These are phyloP conservation scores for Coturnix japonica DNA, from an alignment of 2,113 vertebrate genomes.

Conservation along the genomic window DNA sequence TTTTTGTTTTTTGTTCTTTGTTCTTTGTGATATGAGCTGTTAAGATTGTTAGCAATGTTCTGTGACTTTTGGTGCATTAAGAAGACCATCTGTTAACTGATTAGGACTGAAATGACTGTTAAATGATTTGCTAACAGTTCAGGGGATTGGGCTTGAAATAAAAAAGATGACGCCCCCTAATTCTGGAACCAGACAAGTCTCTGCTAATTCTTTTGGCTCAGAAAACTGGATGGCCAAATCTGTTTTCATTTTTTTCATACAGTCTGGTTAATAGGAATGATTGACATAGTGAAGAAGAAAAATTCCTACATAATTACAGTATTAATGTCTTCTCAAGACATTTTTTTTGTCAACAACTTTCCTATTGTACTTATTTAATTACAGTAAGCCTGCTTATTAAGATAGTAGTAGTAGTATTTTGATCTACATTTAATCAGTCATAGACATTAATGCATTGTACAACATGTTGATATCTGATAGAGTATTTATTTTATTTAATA, in stretches of 20 bases:
- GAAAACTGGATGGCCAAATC: not conserved
- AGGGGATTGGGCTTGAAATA: not conserved
- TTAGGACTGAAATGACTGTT: not conserved
- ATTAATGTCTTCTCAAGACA: not conserved
- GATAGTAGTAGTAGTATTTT: not conserved
- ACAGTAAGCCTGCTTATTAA: not conserved
- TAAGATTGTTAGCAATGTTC: not conserved
- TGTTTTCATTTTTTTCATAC: not conserved
- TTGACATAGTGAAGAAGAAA: not conserved
- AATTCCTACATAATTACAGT: not conserved
- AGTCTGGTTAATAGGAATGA: not conserved
- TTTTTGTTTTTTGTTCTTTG: fast-evolving
- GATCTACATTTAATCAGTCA: not conserved
- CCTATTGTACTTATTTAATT: not conserved
- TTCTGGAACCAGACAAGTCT: not conserved
- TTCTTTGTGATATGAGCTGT: not conserved
- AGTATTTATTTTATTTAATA: conserved; percentile 47
- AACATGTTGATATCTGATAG: not conserved
- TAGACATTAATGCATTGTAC: not conserved
- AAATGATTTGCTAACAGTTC: not conserved
- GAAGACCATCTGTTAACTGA: not conserved
- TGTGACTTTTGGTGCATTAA: not conserved
- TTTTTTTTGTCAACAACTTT: not conserved
- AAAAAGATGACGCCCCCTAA: not conserved
- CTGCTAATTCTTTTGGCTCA: not conserved